Conservation (phyloP, 2,113 vertebrate species). For the Lichenostomus cassidix region DNA sequence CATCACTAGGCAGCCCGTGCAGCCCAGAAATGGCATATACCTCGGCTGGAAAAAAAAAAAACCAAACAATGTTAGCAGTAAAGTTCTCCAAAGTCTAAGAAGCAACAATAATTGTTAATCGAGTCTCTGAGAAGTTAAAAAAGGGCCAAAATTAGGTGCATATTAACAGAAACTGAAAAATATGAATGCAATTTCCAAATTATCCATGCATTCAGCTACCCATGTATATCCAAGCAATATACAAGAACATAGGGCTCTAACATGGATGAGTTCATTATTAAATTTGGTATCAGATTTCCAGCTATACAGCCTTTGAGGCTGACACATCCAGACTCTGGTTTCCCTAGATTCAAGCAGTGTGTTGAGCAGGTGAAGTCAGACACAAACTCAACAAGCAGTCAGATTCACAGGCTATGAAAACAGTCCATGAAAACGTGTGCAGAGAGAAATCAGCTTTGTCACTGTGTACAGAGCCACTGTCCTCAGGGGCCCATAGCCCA, state of each 20-base stretch:
- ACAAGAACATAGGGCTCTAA: neutral
- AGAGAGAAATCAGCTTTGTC: neutral
- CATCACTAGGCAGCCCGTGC: neutral
- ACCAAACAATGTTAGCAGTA: neutral
- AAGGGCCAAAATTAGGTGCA: neutral
- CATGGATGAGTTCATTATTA: neutral
- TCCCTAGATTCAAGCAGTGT: neutral
- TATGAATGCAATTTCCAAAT: neutral
- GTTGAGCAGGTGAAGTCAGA: neutral
- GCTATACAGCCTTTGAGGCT: neutral
- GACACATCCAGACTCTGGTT: neutral
- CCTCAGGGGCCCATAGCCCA: accelerated
- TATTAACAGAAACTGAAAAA: neutral
- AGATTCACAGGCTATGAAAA: neutral
- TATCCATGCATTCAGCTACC: neutral
- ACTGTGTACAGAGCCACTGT: neutral
- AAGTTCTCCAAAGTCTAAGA: neutral
- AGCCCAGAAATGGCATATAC: neutral
- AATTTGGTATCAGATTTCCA: neutral
- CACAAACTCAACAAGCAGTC: neutral
- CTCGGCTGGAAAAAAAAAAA: neutral
- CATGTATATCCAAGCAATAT: neutral
- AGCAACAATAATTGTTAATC: neutral
- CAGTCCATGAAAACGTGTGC: accelerated
- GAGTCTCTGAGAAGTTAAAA: neutral